Conservation (phyloP, 2,888 invertebrate species). For the Diarsia brunnea region DNA sequence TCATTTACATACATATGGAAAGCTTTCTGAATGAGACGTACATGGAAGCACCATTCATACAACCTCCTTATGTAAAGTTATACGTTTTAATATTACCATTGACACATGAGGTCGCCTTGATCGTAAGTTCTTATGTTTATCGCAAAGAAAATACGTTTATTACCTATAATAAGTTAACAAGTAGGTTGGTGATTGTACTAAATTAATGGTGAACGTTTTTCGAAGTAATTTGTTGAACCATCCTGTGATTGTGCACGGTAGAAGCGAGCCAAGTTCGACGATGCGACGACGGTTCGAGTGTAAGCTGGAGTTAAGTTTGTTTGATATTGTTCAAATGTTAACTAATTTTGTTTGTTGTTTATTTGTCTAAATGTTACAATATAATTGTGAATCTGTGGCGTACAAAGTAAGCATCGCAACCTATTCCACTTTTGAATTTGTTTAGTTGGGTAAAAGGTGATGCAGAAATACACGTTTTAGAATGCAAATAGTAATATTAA, state of each 20-base stretch:
- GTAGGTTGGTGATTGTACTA: constrained; percentile 14
- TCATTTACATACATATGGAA: constrained; percentile 31
- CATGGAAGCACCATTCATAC: constrained; percentile 7
- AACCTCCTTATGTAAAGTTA: constrained; percentile 3
- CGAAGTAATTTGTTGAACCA: constrained; percentile 30
- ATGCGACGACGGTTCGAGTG: neutral
- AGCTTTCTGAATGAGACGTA: neutral
- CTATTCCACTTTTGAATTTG: neutral
- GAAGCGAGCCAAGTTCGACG: constrained; percentile 22
- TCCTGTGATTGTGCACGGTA: neutral
- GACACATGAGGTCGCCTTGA: constrained; percentile 32
- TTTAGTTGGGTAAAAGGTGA: neutral
- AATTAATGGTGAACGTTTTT: constrained; percentile 16
- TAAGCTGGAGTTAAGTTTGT: neutral
- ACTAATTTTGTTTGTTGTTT: neutral
- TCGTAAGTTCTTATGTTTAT: constrained; percentile 44
- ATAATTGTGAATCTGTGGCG: neutral
- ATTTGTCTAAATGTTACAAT: neutral
- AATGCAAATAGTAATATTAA: constrained; percentile 13
- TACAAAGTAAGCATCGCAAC: neutral
- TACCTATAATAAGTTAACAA: constrained; percentile 48
- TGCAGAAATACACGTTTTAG: neutral
- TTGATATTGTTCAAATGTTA: neutral
- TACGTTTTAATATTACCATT: constrained; percentile 23
- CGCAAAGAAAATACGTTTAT: constrained; percentile 38